phyloP scores from a whole-genome alignment of 2,113 vertebrate genomes.

The Erythrocebus patas region DNA sequence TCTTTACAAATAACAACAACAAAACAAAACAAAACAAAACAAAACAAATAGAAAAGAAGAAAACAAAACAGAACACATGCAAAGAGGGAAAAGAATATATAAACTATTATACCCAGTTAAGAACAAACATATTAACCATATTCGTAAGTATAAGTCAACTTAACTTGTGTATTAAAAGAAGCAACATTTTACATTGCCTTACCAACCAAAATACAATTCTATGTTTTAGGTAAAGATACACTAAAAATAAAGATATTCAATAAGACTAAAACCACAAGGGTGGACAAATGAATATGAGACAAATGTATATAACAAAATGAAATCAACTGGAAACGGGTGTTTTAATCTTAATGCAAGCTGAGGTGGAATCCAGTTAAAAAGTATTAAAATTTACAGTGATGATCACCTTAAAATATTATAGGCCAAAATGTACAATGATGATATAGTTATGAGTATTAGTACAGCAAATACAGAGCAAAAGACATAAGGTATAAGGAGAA shows the following conservation, averaged over 20 bases:
- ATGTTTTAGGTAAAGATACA: neutral
- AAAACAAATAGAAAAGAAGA: neutral
- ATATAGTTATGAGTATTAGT: neutral
- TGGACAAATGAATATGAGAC: neutral
- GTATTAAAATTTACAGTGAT: neutral
- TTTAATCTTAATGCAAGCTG: neutral
- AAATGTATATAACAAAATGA: neutral
- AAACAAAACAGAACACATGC: neutral
- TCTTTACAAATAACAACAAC: neutral
- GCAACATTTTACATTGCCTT: neutral
- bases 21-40: too few relatives aligned
- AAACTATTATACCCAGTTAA: neutral
- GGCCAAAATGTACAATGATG: neutral
- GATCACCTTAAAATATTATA: neutral
- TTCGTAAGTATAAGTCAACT: neutral
- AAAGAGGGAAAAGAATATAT: neutral
- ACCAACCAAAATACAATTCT: neutral
- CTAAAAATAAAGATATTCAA: neutral
- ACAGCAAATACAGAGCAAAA: neutral
- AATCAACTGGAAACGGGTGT: neutral
- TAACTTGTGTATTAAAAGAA: neutral
- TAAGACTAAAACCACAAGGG: neutral
- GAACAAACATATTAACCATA: neutral
- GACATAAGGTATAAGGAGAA: neutral
- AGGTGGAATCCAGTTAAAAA: neutral